These are phyloP conservation scores for Okapia johnstoni DNA, from an alignment of 2,113 vertebrate genomes.

Conservation along the genomic window DNA sequence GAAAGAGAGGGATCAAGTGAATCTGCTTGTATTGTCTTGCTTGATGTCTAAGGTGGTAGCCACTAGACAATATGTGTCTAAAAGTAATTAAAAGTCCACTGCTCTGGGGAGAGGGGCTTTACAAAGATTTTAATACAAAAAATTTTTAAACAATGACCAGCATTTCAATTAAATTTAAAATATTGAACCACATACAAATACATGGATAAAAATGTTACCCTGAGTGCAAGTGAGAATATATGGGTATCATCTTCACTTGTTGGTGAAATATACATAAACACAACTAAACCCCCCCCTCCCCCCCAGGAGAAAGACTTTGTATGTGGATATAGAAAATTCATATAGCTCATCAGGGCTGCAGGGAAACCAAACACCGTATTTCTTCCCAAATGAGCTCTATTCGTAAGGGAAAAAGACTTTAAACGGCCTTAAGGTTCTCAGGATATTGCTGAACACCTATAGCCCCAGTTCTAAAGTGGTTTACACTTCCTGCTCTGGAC, in stretches of 20 bases:
- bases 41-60: background rate
- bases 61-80: background rate
- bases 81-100: background rate
- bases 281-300: background rate
- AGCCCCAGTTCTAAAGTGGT: background rate
- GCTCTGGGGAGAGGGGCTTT: background rate
- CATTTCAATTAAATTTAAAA: background rate
- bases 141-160: background rate
- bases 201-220: background rate
- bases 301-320: background rate
- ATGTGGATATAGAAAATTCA: background rate
- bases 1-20: accelerated
- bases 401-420: background rate
- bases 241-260: background rate
- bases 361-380: accelerated
- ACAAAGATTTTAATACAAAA: background rate
- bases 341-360: background rate
- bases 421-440: background rate
- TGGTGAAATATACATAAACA: background rate
- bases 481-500: background rate
- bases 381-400: background rate
- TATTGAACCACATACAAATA: background rate
- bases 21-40: background rate
- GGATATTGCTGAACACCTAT: background rate
- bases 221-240: background rate